A percentile compares a stretch with the other conserved stretches of the same genome.
These are phyloP conservation scores for Xanthostigma xanthostigma DNA, from an alignment of 2,888 invertebrate species.

Conservation along the genomic window DNA sequence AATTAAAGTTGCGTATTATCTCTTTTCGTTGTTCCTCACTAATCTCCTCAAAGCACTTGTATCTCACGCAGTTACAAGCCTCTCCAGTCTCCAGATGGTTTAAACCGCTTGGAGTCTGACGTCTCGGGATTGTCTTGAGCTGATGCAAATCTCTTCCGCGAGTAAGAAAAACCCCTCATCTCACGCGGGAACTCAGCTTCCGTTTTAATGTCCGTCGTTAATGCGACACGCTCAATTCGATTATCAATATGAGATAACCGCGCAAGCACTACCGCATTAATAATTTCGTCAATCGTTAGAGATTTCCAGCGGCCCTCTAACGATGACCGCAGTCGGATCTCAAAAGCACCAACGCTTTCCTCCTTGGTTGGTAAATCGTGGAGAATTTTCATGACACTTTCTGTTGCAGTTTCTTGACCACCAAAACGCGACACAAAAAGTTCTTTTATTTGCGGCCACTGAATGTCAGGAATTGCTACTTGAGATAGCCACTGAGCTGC, in stretches of 20 bases:
- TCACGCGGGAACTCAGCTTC: not conserved
- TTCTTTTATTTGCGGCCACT: not conserved
- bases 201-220: not conserved
- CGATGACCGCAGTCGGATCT: not conserved
- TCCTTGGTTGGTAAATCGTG: not conserved
- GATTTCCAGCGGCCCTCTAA: not conserved
- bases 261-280: not conserved
- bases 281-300: not conserved
- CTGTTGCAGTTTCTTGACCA: not conserved
- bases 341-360: not conserved
- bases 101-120: not conserved
- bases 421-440: not conserved
- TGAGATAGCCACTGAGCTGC: conserved; percentile 3
- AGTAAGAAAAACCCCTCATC: not conserved
- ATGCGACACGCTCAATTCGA: not conserved
- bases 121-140: not conserved
- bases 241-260: not conserved
- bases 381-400: not conserved
- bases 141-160: not conserved
- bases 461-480: not conserved
- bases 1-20: not conserved
- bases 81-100: not conserved
- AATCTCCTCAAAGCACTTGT: not conserved
- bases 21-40: not conserved
- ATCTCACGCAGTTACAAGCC: too few relatives aligned